A percentile compares a stretch with the other conserved stretches of the same genome.
These are phyloP conservation scores for Macaria liturata DNA, from an alignment of 2,888 invertebrate species.

Conservation along the genomic window DNA sequence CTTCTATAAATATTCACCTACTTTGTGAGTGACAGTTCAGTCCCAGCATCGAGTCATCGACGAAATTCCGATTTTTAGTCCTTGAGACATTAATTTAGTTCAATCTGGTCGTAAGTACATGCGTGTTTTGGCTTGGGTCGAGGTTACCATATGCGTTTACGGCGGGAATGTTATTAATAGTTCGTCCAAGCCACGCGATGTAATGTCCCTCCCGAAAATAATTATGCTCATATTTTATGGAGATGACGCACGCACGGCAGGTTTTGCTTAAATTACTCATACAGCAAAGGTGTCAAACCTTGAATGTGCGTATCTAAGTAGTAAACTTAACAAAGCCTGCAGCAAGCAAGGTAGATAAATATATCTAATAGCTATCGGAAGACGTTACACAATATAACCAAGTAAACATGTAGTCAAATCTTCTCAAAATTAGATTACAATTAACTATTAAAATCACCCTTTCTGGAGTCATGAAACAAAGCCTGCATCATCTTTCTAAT, in stretches of 20 bases:
- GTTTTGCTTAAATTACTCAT: too few relatives aligned
- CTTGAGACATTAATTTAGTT: slow-evolving; percentile 23
- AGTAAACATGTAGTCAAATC: too few relatives aligned
- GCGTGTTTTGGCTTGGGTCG: slow-evolving; percentile 53
- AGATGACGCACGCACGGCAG: slow-evolving; percentile 8
- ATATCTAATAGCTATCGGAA: too few relatives aligned
- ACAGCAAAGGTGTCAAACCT: too few relatives aligned
- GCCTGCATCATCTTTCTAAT: too few relatives aligned
- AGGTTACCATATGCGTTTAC: slow-evolving; percentile 42
- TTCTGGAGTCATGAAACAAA: too few relatives aligned
- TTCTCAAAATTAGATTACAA: too few relatives aligned
- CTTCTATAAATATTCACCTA: slow-evolving; percentile 45
- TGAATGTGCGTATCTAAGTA: too few relatives aligned
- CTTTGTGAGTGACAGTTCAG: slow-evolving; percentile 40
- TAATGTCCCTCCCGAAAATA: slow-evolving; percentile 15
- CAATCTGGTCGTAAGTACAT: slow-evolving; percentile 39
- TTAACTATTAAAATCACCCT: too few relatives aligned
- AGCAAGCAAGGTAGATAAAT: too few relatives aligned
- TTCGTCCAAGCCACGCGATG: slow-evolving; percentile 11
- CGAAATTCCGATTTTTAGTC: slow-evolving; percentile 10
- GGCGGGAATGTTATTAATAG: slow-evolving; percentile 33
- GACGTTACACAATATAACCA: too few relatives aligned
- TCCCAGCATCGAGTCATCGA: slow-evolving; percentile 4
- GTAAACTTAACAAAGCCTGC: too few relatives aligned
- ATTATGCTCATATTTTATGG: slow-evolving; percentile 17